phyloP scores from a whole-genome alignment of 2,113 vertebrate genomes.

The Pao palembangensis region DNA sequence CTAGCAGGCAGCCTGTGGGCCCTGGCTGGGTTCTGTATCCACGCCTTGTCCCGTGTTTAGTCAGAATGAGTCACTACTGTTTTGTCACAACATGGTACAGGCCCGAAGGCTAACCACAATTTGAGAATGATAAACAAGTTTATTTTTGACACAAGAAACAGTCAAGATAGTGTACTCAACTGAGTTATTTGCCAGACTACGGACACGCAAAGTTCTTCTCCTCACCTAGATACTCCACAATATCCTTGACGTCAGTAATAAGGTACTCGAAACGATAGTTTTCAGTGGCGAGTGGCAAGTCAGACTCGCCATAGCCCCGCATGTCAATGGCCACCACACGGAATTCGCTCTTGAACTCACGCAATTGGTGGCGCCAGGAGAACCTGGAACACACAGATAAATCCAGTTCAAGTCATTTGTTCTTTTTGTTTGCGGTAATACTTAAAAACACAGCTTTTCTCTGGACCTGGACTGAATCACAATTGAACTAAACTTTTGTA shows the following conservation, averaged over 20 bases:
- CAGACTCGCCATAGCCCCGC: slow-evolving; percentile 94
- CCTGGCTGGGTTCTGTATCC: slow-evolving; percentile 18
- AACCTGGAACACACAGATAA: slow-evolving; percentile 76
- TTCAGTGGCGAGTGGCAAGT: slow-evolving; percentile 83
- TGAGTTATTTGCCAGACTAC: not conserved
- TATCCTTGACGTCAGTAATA: slow-evolving; percentile 92
- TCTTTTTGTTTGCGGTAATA: too few species aligned
- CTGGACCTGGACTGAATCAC: too few species aligned
- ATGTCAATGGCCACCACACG: slow-evolving; percentile 95
- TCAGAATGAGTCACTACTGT: slow-evolving; percentile 51
- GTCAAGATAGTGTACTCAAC: not conserved
- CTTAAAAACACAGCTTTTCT: not conserved
- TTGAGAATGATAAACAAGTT: slow-evolving; percentile 38
- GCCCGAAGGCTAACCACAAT: slow-evolving; percentile 19
- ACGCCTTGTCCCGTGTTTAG: slow-evolving; percentile 26
- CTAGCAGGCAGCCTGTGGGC: slow-evolving; percentile 26
- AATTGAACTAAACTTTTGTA: too few species aligned
- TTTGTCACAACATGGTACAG: slow-evolving; percentile 41
- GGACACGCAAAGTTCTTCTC: slow-evolving; percentile 14
- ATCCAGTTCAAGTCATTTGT: not conserved
- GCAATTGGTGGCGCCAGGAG: slow-evolving; percentile 95
- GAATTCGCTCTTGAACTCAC: slow-evolving; percentile 97
- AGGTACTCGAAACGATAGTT: slow-evolving; percentile 88
- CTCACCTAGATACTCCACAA: slow-evolving; percentile 94
- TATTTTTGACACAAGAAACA: slow-evolving; percentile 34